Conservation (phyloP, 2,797 vertebrate species). For the Peromyscus eremicus region DNA sequence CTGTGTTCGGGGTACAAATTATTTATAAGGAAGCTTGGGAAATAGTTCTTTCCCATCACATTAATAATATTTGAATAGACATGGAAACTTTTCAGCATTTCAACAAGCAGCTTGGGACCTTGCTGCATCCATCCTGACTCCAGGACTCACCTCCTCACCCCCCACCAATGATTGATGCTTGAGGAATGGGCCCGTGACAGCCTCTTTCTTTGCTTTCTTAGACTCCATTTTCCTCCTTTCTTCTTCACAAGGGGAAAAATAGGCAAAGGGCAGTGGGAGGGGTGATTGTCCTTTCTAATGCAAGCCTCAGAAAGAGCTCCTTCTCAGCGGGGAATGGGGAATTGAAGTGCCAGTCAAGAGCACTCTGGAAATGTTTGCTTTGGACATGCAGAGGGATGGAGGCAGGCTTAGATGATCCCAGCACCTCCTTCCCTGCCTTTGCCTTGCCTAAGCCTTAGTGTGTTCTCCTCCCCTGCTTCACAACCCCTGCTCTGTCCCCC, state of each 20-base stretch:
- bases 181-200: slow-evolving; percentile 66
- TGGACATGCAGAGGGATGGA: slow-evolving; percentile 8
- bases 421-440: slow-evolving; percentile 46
- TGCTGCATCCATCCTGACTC: neutral
- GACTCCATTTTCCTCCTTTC: slow-evolving; percentile 55
- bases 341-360: slow-evolving; percentile 77
- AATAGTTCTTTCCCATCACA: slow-evolving; percentile 71
- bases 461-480: neutral
- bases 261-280: slow-evolving; percentile 56
- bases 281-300: slow-evolving; percentile 70
- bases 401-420: neutral
- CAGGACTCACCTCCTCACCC: slow-evolving; percentile 34
- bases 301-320: slow-evolving; percentile 79
- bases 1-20: slow-evolving; percentile 53
- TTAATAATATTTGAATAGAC: slow-evolving; percentile 82
- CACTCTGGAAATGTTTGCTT: slow-evolving; percentile 82
- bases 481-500: rapidly evolving
- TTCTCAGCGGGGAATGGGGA: slow-evolving; percentile 68
- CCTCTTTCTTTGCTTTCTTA: slow-evolving; percentile 75
- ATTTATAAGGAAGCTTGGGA: slow-evolving; percentile 71
- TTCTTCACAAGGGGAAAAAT: slow-evolving; percentile 34
- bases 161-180: slow-evolving; percentile 72
- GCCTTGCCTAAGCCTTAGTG: slow-evolving; percentile 48
- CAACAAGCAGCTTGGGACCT: slow-evolving; percentile 48
- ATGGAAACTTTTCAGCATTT: slow-evolving; percentile 69